A percentile compares a stretch with the other conserved stretches of the same genome.
Evolutionary conservation across 37 sponge, comb jelly and placozoan genomes (phyloP).

Genomic region (Cladorhizidae sp.): DNA sequence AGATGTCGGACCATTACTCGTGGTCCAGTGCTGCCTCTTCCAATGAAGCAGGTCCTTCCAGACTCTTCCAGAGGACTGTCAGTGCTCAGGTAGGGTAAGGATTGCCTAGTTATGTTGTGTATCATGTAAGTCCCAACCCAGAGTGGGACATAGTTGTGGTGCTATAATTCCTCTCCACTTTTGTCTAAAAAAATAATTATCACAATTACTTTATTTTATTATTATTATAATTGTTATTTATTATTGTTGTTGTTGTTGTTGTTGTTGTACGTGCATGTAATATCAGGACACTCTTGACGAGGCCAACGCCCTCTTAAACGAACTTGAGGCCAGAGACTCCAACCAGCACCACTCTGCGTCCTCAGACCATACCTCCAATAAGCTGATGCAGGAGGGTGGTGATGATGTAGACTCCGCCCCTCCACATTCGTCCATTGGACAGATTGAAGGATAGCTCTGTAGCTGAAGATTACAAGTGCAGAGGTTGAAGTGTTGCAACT

Average conservation of each 20-base stretch:
- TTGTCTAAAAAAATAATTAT: no score
- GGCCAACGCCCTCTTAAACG: slow-evolving; percentile 74
- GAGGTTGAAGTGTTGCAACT: no score
- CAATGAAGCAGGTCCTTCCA: slow-evolving; percentile 83
- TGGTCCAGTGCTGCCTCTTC: slow-evolving; percentile 60
- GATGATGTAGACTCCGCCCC: neutral
- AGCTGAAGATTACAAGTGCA: no score
- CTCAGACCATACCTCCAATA: neutral
- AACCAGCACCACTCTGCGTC: slow-evolving; percentile 13
- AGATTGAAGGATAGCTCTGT: neutral
- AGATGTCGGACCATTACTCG: slow-evolving; percentile 52
- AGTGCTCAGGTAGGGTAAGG: slow-evolving; percentile 86
- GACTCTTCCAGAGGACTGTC: slow-evolving; percentile 84
- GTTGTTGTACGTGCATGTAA: neutral
- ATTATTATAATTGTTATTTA: no score
- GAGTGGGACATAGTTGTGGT: neutral
- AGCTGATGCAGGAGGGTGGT: neutral
- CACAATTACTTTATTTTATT: no score
- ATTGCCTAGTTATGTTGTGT: neutral
- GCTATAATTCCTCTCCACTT: no score
- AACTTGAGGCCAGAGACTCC: slow-evolving; percentile 70
- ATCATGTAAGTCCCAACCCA: neutral
- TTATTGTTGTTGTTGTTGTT: neutral
- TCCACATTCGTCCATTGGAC: neutral
- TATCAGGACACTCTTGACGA: slow-evolving; percentile 80